Base-by-base conservation (phyloP, 2,113 vertebrate species). In the Mobula hypostoma region DNA sequence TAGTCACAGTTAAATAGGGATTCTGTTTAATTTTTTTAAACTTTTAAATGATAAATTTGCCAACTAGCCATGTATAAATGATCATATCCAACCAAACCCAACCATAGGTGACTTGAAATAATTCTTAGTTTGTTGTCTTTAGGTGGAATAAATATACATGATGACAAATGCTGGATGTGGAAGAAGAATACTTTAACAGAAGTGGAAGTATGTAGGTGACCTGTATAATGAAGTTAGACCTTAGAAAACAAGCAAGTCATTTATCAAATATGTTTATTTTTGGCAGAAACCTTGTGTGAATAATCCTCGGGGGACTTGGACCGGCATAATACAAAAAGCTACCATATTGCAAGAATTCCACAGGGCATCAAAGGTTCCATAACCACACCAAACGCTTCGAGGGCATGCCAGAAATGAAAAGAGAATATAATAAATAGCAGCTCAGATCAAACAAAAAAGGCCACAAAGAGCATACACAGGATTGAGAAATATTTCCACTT, bases 221-320 rank as follows among this genome's bases (percentile, higher is more conserved):
- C 58, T 29, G n/a, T 66, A 63, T 66, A 66, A 36, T 90, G 85
- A 17, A 88, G 27, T 15, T 66, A 14, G 66, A 32, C 58, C 1
- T 32, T 66, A 24, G 15, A 29, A 15, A 90, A 27, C 27, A 85
- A 24, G 56, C 56, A 27, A 58, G 56, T 11, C 82, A 29, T 85
- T 85, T 85, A 85, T 85, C 82, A 85, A 85, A 58, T 85, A 58
- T 85, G 80, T 83, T 83, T 83, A 56, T 58, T 29, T 40, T 61
- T 85, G 56, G 82, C 82, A 58, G 48, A 85, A 85, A 58, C 56
- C 24, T 56, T 85, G 48, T 12, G 5, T 58, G 24, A 27, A 56
- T 56, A 58, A 85, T 27, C 82, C 3, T 8, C 8, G 48, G 21
- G 82, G 58, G 82, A 85, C 48, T 85, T 85, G 82, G 82, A 85